Base-by-base conservation (phyloP, 2,888 invertebrate species). In the Mactromeris polynyma region DNA sequence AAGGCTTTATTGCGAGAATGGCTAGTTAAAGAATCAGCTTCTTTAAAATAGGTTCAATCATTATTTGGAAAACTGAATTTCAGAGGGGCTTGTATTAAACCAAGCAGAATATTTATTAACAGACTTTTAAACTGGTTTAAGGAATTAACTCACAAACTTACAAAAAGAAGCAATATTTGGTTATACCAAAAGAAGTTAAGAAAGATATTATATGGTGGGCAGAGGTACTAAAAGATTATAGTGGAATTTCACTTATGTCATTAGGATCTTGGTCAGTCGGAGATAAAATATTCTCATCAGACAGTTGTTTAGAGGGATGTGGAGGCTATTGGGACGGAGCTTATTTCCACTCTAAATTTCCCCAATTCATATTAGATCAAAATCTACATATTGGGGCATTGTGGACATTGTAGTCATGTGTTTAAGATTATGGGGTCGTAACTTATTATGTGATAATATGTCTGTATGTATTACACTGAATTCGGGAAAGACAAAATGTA, bases 401-500 rank as follows among this genome's bases (percentile, higher is more conserved):
- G 81, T 26, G 26, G 42, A 31, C 54, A 31, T 80, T n/a, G 46
- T 42, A 6, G n/a, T 54, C 1, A 17, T 81, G 19, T 81, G 81
- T 40, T n/a, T 31, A 19, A 26, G 21, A 26, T 2, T 7, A 11
- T 51, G 40, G 21, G 2, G 26, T n/a, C n/a, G 73, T 6, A 69
- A 40, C n/a, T 77, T 17, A n/a, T 79, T 86, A 80, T 2, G 58
- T 7, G 21, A 83, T 84, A 40, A 64, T 21, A 64, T 88, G 83
- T 82, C 78, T 21, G 79, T 78, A 0, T 87, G 87, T 42, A 40
- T 64, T 51, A 81, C 81, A n/a, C 14, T 88, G 0, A 85, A 86
- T 77, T 40, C 82, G 26, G 86, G 86, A 36, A 85, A 86, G 54
- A 26, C 88, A 31, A 81, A 42, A n/a, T 85, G 82, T 69, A 9